A percentile compares a stretch with the other conserved stretches of the same genome.
Evolutionary conservation across 64 coral and sea anemone species (phyloP).

Genomic region (Porites lutea): DNA sequence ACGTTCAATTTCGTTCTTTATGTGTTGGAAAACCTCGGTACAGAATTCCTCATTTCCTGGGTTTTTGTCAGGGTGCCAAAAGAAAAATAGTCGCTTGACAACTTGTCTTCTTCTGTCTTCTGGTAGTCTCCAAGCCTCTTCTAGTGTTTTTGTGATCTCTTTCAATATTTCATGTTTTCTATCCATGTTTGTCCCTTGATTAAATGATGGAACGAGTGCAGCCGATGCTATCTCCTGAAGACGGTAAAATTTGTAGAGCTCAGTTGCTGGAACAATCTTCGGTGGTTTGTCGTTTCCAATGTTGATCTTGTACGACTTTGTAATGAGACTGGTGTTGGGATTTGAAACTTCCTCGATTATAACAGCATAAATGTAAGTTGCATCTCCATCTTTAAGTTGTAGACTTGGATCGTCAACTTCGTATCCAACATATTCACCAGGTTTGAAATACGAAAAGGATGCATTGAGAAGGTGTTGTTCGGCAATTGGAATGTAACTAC

Average conservation of each 20-base stretch:
- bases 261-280: constrained; percentile 40
- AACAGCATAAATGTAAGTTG: constrained; percentile 84
- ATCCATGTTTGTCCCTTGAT: neutral
- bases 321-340: neutral
- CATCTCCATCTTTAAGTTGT: constrained; percentile 36
- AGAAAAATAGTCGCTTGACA: constrained; percentile 43
- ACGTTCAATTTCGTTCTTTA: constrained; percentile 46
- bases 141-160: constrained; percentile 16
- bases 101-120: constrained; percentile 22
- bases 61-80: constrained; percentile 76
- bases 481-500: constrained; percentile 63
- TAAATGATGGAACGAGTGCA: neutral
- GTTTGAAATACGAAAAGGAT: constrained; percentile 54
- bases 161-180: constrained; percentile 3
- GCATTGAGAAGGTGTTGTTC: constrained; percentile 73
- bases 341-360: constrained; percentile 66
- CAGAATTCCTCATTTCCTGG: constrained; percentile 57
- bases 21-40: constrained; percentile 47
- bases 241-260: constrained; percentile 83
- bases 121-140: constrained; percentile 51
- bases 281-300: constrained; percentile 62
- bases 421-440: constrained; percentile 85
- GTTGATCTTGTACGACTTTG: constrained; percentile 75
- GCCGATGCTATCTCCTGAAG: neutral
- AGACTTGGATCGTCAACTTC: constrained; percentile 88